These are phyloP conservation scores for Pterocles orientalis DNA, from an alignment of 2,113 vertebrate species.

Conservation along the genomic window DNA sequence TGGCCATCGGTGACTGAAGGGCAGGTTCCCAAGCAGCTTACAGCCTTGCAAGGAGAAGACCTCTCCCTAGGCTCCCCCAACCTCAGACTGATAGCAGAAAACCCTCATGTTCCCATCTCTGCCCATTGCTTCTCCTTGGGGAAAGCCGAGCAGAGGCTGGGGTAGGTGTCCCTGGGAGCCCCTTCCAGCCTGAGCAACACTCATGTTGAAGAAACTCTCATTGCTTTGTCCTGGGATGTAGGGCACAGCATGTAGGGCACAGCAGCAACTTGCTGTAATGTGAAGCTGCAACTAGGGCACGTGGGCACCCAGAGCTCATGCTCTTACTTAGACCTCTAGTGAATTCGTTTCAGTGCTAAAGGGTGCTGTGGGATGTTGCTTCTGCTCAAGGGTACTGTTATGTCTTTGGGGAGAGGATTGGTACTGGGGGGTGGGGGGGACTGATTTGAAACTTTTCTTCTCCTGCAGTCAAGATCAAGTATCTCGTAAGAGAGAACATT, in stretches of 20 bases:
- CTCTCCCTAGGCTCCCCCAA: neutral
- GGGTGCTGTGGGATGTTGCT: neutral
- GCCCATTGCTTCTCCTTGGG: neutral
- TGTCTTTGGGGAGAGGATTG: neutral
- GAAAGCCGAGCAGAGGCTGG: neutral
- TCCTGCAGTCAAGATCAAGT: neutral
- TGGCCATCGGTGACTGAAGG: neutral
- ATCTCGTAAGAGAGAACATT: neutral
- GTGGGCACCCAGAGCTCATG: neutral
- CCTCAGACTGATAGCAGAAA: neutral
- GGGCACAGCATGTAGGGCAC: neutral
- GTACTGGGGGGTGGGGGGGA: neutral
- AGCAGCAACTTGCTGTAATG: neutral
- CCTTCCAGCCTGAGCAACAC: neutral
- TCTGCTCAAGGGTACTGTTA: neutral
- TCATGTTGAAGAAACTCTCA: neutral
- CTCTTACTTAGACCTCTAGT: neutral
- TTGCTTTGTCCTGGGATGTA: neutral
- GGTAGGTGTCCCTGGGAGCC: neutral
- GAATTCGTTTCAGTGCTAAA: neutral
- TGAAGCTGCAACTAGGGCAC: neutral
- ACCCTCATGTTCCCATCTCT: neutral
- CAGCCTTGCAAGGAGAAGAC: neutral
- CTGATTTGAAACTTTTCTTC: neutral
- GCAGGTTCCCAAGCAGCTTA: neutral